Percentiles rank a stretch among this genome's conserved stretches.
These are phyloP conservation scores for Clepsis dumicolana DNA, from an alignment of 2,888 invertebrate species.

Conservation along the genomic window DNA sequence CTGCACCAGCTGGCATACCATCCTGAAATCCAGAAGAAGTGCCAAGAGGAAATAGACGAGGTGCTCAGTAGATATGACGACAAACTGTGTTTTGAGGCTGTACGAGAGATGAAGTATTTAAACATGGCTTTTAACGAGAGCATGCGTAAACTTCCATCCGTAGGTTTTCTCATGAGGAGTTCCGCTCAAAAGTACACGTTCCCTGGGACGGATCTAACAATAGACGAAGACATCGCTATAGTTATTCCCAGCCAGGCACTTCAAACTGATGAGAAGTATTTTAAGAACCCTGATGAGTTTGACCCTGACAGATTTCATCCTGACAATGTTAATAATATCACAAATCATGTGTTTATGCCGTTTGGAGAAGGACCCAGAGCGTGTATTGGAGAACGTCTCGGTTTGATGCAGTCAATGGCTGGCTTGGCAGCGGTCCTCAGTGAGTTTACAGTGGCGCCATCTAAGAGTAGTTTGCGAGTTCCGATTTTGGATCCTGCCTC, in stretches of 20 bases:
- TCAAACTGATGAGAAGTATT: constrained; percentile 48
- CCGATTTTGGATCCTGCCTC: constrained; percentile 7
- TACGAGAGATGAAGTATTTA: constrained; percentile 58
- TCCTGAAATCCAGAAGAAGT: constrained; percentile 59
- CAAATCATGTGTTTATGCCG: constrained; percentile 35
- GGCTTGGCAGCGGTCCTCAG: constrained; percentile 33
- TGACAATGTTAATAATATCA: constrained; percentile 14
- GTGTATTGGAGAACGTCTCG: constrained; percentile 37
- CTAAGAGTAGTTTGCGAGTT: constrained; percentile 5
- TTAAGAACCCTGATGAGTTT: constrained; percentile 49
- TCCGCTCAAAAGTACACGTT: constrained; percentile 34
- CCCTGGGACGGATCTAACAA: constrained; percentile 32
- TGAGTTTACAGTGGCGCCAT: constrained; percentile 27
- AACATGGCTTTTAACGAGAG: constrained; percentile 48
- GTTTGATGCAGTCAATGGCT: constrained; percentile 46
- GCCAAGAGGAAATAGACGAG: constrained; percentile 60
- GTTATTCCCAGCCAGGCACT: constrained; percentile 35
- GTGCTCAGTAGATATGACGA: constrained; percentile 53
- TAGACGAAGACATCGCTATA: constrained; percentile 30
- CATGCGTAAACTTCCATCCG: constrained; percentile 28
- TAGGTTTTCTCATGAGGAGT: constrained; percentile 28
- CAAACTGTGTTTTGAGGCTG: constrained; percentile 55
- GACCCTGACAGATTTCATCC: constrained; percentile 49
- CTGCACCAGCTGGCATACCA: constrained; percentile 62
- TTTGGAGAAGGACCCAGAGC: constrained; percentile 42